These are phyloP conservation scores for Prionailurus viverrinus DNA, from an alignment of 2,113 vertebrate species.

Conservation along the genomic window DNA sequence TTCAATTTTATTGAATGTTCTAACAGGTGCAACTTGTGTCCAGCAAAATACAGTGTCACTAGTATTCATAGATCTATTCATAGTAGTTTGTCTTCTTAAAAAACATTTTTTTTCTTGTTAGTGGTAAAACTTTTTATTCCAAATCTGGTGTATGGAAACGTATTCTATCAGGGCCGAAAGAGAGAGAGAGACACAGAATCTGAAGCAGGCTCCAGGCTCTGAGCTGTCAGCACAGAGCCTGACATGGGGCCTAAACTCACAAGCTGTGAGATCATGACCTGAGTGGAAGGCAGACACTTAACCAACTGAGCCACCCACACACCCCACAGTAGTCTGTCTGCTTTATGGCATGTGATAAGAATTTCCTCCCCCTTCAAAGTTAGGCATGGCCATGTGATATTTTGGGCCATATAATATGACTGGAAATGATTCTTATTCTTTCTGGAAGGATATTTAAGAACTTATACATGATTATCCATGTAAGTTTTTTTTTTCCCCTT, in stretches of 20 bases:
- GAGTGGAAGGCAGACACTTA: no score
- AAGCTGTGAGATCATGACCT: no score
- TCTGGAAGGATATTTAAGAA: background rate
- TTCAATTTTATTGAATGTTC: constrained; percentile 16
- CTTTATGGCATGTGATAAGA: background rate
- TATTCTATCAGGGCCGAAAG: no score
- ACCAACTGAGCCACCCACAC: no score
- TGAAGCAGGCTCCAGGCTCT: no score
- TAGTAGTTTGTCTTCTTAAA: background rate
- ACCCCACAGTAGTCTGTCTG: background rate
- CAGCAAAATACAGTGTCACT: background rate
- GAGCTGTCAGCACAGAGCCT: no score
- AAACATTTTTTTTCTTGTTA: no score
- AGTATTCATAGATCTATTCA: background rate
- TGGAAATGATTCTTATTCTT: background rate
- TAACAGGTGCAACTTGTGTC: background rate
- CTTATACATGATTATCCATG: background rate
- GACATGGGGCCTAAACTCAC: no score
- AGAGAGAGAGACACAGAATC: no score
- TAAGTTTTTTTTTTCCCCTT: background rate
- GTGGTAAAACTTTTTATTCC: no score
- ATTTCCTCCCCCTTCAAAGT: background rate
- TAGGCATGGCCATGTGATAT: background rate
- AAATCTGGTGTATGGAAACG: no score
- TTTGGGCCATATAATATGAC: background rate